These are phyloP conservation scores for Benitochromis conjunctus DNA, from an alignment of 2,113 vertebrate genomes.

Conservation along the genomic window DNA sequence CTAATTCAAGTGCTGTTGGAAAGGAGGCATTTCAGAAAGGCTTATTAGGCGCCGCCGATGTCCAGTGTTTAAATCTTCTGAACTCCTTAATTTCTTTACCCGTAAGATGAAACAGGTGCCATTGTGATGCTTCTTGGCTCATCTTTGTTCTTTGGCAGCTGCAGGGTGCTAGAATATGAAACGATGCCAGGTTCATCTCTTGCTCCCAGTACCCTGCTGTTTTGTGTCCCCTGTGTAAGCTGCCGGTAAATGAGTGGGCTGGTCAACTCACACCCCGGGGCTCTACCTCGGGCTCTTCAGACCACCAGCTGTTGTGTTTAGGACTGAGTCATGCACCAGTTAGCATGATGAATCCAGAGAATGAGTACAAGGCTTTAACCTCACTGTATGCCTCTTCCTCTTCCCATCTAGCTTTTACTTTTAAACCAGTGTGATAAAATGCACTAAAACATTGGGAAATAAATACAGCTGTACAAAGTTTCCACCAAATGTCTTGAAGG, in stretches of 20 bases:
- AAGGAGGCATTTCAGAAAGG: background rate
- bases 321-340: conserved; percentile 57
- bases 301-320: conserved; percentile 72
- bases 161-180: conserved; percentile 38
- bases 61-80: conserved; percentile 23
- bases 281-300: conserved; percentile 57
- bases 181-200: conserved; percentile 41
- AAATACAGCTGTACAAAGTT: background rate
- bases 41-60: background rate
- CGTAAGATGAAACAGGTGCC: conserved; percentile 35
- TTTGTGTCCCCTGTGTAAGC: conserved; percentile 50
- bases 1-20: background rate
- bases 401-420: background rate
- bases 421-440: background rate
- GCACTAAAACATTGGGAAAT: background rate
- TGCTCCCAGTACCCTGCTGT: conserved; percentile 51
- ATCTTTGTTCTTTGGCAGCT: conserved; percentile 44
- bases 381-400: background rate
- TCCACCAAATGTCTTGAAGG: background rate
- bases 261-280: conserved; percentile 62
- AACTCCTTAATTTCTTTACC: background rate
- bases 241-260: conserved; percentile 64
- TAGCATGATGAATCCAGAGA: conserved; percentile 44
- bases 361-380: conserved; percentile 20
- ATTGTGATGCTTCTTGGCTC: conserved; percentile 45